Evolutionary conservation across 2,888 invertebrate species (phyloP).

Genomic region (Prionchulus punctatus): DNA sequence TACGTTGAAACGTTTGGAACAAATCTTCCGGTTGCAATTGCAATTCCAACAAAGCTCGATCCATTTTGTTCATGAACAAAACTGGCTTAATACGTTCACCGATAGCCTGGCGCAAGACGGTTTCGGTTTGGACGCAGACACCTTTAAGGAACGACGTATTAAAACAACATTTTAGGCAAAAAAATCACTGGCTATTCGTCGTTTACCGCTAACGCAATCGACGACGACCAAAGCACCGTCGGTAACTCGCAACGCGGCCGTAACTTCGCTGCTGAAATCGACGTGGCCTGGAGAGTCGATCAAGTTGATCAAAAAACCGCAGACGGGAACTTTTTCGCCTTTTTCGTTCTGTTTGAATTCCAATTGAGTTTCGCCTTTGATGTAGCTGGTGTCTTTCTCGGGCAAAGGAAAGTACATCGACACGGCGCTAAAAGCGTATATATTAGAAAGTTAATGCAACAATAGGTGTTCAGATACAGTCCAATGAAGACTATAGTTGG

Average conservation of each 20-base stretch:
- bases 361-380: constrained; percentile 72
- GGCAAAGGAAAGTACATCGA: constrained; percentile 97
- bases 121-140: constrained; percentile 99
- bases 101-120: constrained; percentile 97
- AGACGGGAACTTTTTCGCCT: constrained; percentile 16
- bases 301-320: constrained; percentile 97
- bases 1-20: constrained; percentile 91
- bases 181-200: too few species aligned
- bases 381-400: constrained; percentile 81
- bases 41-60: constrained; percentile 89
- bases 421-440: constrained; percentile 58
- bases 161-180: constrained; percentile 3
- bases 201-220: constrained; percentile 90
- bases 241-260: constrained; percentile 97
- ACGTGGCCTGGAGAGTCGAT: constrained; percentile 99
- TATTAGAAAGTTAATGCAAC: too few species aligned
- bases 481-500: too few species aligned
- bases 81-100: constrained; percentile 99
- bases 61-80: constrained; percentile 99
- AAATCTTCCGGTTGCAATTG: constrained; percentile 76
- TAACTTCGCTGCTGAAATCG: constrained; percentile 98
- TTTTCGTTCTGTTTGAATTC: constrained; percentile 47
- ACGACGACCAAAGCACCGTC: constrained; percentile 99
- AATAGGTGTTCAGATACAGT: too few species aligned
- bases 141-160: constrained; percentile 44